A percentile compares a stretch with the other conserved stretches of the same genome.
Evolutionary conservation across 2,888 invertebrate species (phyloP).

Genomic region (Pegoplata infirma): DNA sequence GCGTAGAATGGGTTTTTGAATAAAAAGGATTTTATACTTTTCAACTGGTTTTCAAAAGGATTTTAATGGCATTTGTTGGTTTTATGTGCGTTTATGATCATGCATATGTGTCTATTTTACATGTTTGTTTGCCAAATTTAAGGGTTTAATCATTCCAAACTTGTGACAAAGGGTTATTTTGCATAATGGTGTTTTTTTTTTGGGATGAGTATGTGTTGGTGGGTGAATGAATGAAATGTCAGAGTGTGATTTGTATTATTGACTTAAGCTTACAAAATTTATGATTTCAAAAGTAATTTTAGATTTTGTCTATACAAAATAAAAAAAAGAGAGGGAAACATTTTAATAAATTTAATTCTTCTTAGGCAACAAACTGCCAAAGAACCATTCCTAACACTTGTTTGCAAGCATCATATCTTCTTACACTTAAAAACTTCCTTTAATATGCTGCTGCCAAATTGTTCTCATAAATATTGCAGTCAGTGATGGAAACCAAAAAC

Average conservation of each 20-base stretch:
- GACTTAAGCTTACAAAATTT: constrained; percentile 54
- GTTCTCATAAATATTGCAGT: constrained; percentile 65
- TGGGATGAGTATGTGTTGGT: background rate
- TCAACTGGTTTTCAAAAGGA: constrained; percentile 63
- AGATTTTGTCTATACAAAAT: background rate
- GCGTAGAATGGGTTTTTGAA: background rate
- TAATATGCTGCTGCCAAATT: constrained; percentile 67
- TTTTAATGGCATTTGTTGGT: constrained; percentile 60
- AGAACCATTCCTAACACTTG: constrained; percentile 36
- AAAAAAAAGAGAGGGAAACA: background rate
- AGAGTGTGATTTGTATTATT: constrained; percentile 56
- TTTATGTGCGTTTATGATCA: constrained; percentile 59
- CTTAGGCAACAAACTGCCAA: background rate
- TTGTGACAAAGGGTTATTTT: constrained; percentile 36
- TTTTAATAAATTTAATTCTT: background rate
- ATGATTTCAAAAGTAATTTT: constrained; percentile 33
- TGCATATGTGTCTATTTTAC: constrained; percentile 57
- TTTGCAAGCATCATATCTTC: background rate
- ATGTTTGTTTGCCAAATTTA: constrained; percentile 42
- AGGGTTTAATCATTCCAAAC: constrained; percentile 33
- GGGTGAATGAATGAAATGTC: constrained; percentile 44
- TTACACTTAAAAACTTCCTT: constrained; percentile 6
- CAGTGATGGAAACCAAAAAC: background rate
- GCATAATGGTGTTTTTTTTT: constrained; percentile 36
- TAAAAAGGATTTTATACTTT: constrained; percentile 44